Evolutionary conservation across 2,113 vertebrate species (phyloP).

Genomic region (Ploceus nigricollis): DNA sequence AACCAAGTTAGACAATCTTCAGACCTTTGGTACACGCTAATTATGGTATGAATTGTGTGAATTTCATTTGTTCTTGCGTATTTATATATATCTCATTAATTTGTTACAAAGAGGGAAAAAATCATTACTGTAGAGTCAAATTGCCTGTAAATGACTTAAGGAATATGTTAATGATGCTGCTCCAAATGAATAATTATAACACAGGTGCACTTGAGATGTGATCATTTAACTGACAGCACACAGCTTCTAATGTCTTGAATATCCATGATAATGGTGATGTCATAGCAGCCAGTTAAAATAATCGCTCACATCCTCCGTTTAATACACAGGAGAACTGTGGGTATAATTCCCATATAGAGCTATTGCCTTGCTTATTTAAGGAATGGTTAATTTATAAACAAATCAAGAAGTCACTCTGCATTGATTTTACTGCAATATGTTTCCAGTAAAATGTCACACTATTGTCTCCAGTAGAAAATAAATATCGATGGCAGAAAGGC

Average conservation of each 20-base stretch:
- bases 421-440: slow-evolving; percentile 40
- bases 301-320: slow-evolving; percentile 60
- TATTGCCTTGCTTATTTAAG: slow-evolving; percentile 66
- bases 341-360: slow-evolving; percentile 42
- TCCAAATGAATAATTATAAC: slow-evolving; percentile 79
- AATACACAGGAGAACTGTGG: slow-evolving; percentile 58
- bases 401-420: slow-evolving; percentile 35
- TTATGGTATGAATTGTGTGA: slow-evolving; percentile 54
- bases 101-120: slow-evolving; percentile 71
- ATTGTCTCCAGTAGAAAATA: slow-evolving; percentile 10
- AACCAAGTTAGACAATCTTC: neutral
- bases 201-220: slow-evolving; percentile 77
- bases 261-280: slow-evolving; percentile 74
- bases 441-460: slow-evolving; percentile 41
- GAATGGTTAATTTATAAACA: slow-evolving; percentile 69
- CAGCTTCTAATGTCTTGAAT: slow-evolving; percentile 75
- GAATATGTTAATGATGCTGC: slow-evolving; percentile 75
- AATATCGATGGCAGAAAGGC: neutral
- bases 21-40: slow-evolving; percentile 34
- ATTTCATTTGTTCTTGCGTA: slow-evolving; percentile 43
- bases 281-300: slow-evolving; percentile 68
- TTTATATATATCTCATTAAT: slow-evolving; percentile 73
- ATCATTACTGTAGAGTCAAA: slow-evolving; percentile 73
- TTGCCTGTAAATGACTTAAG: slow-evolving; percentile 77
- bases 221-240: slow-evolving; percentile 78